Evolutionary conservation across 2,113 vertebrate species (phyloP).

Genomic region (Enhydra lutris): DNA sequence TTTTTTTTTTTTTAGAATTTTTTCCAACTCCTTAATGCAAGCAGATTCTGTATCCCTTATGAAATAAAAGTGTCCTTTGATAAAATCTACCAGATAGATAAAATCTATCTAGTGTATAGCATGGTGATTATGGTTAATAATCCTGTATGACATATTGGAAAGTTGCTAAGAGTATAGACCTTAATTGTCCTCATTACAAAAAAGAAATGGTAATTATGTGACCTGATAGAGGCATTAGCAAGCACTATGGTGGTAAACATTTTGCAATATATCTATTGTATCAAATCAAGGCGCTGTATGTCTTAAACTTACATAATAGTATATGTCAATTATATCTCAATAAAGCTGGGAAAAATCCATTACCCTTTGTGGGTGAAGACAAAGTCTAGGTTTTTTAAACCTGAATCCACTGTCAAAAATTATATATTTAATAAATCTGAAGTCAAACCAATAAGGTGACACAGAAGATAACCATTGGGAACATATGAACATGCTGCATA

Average conservation of each 20-base stretch:
- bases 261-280: neutral
- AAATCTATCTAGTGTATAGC: neutral
- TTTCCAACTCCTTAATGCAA: neutral
- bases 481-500: neutral
- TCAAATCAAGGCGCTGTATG: neutral
- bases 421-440: neutral
- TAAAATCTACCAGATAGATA: neutral
- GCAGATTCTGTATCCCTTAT: conserved; percentile 24
- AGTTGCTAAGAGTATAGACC: neutral
- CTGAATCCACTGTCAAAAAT: neutral
- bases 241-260: neutral
- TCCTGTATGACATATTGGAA: neutral
- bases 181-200: neutral
- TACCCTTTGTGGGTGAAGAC: neutral
- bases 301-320: neutral
- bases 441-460: neutral
- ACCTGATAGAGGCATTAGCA: neutral
- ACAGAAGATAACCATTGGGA: neutral
- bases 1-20: neutral
- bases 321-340: neutral
- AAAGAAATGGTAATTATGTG: neutral
- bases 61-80: conserved; percentile 9
- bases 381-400: neutral
- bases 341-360: neutral
- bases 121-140: neutral